Evolutionary conservation across 2,113 vertebrate species (phyloP).

Genomic region (Centrocercus urophasianus): DNA sequence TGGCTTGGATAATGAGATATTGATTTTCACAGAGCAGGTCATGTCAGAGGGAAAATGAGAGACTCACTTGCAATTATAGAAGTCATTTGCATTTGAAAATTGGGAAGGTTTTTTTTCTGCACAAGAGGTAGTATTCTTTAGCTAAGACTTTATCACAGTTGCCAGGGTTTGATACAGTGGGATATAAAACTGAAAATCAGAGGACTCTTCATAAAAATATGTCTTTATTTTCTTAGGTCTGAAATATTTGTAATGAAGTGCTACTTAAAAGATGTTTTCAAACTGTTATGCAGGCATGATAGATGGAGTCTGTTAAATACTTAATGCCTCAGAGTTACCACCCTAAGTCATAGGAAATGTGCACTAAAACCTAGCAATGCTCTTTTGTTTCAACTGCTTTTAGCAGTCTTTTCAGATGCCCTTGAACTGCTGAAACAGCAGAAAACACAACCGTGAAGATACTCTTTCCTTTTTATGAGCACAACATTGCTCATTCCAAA

Average conservation of each 20-base stretch:
- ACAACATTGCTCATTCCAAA: background rate
- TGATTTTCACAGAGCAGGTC: conserved; percentile 35
- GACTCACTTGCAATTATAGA: conserved; percentile 18
- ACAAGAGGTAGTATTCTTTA: background rate
- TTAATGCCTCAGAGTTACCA: background rate
- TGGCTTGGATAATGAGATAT: conserved; percentile 48
- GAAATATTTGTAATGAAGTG: background rate
- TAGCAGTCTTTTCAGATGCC: conserved; percentile 28
- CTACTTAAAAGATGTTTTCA: background rate
- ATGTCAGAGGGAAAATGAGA: conserved; percentile 4
- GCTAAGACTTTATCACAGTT: background rate
- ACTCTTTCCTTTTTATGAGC: conserved; percentile 11
- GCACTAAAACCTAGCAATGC: background rate
- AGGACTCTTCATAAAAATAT: background rate
- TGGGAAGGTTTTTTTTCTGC: conserved; percentile 5
- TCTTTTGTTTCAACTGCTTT: conserved; percentile 3
- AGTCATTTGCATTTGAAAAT: conserved; percentile 24
- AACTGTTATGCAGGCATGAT: background rate
- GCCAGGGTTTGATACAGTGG: background rate
- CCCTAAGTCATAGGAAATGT: background rate
- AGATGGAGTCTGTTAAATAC: background rate
- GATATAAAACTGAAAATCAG: background rate
- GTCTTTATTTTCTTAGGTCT: background rate
- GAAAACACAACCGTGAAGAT: conserved; percentile 6
- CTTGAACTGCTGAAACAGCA: background rate